phyloP scores from a whole-genome alignment of 1,140 invertebrate genomes.

The Drosophila repleta region DNA sequence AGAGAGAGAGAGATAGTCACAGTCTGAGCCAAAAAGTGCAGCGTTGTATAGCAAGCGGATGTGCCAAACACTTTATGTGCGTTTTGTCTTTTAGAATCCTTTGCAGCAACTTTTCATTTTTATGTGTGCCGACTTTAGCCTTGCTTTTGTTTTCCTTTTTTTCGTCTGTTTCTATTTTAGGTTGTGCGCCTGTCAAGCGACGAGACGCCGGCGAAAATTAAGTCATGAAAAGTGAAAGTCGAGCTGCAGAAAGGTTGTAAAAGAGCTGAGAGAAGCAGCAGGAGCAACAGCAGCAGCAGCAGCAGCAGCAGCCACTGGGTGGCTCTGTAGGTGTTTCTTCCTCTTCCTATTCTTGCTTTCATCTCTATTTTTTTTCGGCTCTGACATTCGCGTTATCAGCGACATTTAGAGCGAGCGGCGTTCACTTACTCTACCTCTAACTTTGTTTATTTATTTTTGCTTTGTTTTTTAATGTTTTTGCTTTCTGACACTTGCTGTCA shows the following conservation, averaged over 20 bases:
- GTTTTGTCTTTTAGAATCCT: constrained; percentile 54
- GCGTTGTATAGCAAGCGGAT: constrained; percentile 12
- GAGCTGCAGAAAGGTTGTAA: constrained; percentile 27
- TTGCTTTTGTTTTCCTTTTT: constrained; percentile 16
- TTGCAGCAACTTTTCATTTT: constrained; percentile 54
- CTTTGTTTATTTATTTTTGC: constrained; percentile 27
- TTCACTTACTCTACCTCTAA: background rate
- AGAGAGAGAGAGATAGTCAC: background rate
- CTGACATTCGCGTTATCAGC: constrained; percentile 52
- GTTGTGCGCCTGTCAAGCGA: constrained; percentile 37
- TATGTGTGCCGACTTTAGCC: constrained; percentile 40
- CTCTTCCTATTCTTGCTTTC: background rate
- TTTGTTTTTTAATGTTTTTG: constrained; percentile 48
- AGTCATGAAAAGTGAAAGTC: constrained; percentile 60
- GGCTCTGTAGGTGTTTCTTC: background rate
- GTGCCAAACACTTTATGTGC: constrained; percentile 43
- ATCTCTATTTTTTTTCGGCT: constrained; percentile 27
- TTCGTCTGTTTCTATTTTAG: constrained; percentile 47
- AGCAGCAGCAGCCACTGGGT: background rate
- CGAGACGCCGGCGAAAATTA: constrained; percentile 49
- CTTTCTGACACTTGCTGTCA: constrained; percentile 60
- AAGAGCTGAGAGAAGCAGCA: background rate
- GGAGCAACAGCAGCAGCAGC: background rate
- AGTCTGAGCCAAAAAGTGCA: constrained; percentile 1
- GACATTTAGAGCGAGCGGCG: constrained; percentile 32